These are phyloP conservation scores for Condylostylus longicornis DNA, from an alignment of 1,140 invertebrate species.

Conservation along the genomic window DNA sequence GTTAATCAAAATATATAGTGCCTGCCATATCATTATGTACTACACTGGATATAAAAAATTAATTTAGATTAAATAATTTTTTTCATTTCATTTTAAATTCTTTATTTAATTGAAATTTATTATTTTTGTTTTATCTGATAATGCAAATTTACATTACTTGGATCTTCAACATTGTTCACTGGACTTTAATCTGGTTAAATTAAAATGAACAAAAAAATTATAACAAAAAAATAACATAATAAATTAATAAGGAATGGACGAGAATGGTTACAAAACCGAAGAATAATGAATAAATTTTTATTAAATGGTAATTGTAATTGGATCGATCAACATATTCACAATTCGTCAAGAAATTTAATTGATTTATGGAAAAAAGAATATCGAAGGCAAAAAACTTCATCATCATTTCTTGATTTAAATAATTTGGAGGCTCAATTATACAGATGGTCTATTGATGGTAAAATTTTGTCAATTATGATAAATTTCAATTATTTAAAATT, in stretches of 20 bases:
- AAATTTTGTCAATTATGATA: conserved; percentile 6
- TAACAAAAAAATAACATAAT: no score
- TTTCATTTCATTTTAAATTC: no score
- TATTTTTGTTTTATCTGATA: no score
- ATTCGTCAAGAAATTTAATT: conserved; percentile 17
- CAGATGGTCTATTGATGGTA: conserved; percentile 59
- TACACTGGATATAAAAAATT: no score
- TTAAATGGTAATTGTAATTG: conserved; percentile 36
- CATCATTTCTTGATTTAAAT: conserved; percentile 19
- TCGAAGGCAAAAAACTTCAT: conserved; percentile 8
- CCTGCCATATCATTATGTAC: no score
- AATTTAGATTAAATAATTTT: no score
- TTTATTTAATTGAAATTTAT: no score
- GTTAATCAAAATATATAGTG: no score
- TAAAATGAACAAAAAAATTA: no score
- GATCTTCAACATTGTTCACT: no score
- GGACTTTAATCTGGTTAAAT: no score
- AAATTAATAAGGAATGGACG: conserved; percentile 47
- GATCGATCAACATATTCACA: conserved; percentile 29
- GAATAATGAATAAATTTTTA: conserved; percentile 57
- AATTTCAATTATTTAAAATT: background rate
- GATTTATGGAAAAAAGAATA: conserved; percentile 9
- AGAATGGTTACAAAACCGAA: conserved; percentile 56
- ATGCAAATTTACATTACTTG: no score
- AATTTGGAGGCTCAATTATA: conserved; percentile 56